phyloP scores from a whole-genome alignment of 2,113 vertebrate species.

The Coregonus clupeaformis region DNA sequence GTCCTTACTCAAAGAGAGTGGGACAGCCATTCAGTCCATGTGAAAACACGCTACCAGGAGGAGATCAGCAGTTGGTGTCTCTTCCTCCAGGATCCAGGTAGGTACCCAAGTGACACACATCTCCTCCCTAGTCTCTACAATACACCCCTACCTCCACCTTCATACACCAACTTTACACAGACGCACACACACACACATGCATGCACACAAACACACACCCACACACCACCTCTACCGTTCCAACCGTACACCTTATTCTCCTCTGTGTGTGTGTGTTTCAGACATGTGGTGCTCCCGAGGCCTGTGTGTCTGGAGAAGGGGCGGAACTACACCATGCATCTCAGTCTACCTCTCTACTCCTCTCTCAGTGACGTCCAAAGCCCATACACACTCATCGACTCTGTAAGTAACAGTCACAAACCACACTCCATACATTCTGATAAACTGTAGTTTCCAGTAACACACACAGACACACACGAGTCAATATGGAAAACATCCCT shows the following conservation, averaged over 20 bases:
- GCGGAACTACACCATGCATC: slow-evolving; percentile 85
- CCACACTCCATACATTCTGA: too few relatives aligned
- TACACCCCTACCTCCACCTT: background rate
- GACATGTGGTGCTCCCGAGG: slow-evolving; percentile 82
- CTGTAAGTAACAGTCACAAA: slow-evolving; percentile 72
- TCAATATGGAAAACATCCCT: too few relatives aligned
- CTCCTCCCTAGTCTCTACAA: too few relatives aligned
- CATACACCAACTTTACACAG: too few relatives aligned
- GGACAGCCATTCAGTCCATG: slow-evolving; percentile 71
- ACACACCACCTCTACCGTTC: background rate
- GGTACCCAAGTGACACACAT: background rate
- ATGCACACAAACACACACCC: too few relatives aligned
- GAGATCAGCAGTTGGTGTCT: slow-evolving; percentile 85
- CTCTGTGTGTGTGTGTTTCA: slow-evolving; percentile 52
- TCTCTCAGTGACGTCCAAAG: slow-evolving; percentile 70
- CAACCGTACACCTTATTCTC: background rate
- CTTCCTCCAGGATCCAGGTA: slow-evolving; percentile 85
- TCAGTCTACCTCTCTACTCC: slow-evolving; percentile 86
- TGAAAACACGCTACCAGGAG: slow-evolving; percentile 79
- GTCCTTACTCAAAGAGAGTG: slow-evolving; percentile 75
- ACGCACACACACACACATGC: too few relatives aligned
- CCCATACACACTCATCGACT: slow-evolving; percentile 91
- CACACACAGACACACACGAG: too few relatives aligned
- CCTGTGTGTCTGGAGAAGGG: slow-evolving; percentile 91
- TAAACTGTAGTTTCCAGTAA: too few relatives aligned